Evolutionary conservation across 1,140 invertebrate species (phyloP), one percentile per base, ranked within the genome.

Genomic region (Phortica variegata): DNA sequence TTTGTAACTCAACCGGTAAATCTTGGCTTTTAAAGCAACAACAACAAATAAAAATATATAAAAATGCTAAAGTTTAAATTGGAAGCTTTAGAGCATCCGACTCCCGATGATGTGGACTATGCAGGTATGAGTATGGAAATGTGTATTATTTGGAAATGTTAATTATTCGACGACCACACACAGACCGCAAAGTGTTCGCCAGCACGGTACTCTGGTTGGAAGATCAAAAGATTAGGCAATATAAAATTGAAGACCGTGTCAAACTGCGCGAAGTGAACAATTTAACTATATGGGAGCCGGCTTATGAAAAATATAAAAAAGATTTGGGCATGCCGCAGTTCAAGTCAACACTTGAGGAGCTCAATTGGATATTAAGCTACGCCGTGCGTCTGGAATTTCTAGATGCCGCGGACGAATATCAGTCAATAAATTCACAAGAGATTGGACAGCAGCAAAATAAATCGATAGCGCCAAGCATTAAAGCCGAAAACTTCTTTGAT

Each of bases 201-300:
- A 88, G 85, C 61, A 78, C 93, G 20, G 81, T 96, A 15, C 68
- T 89, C 1, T 98, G 95, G 95, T 68, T 97, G 18, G 95, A 98
- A 79, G 90, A 95, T 75, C 91, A 95, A 74, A 95, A 93, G 78
- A 95, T 97, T 56, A 84, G 93, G 13, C 84, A 88, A 60, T 93
- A 93, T 61, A 87, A 86, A 60, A 89, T 93, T 48, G 90, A 95
- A 73, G 87, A 93, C 49, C 79, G 92, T 17, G 83, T 82, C 51
- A 78, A 77, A 2, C 72, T 98, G 16, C 80, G 88, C 38, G 74
- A 79, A 40, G 79, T 81, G 15, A 58, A 77, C 13, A 73, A 81
- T 5, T 53, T 59, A 18, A 65, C 78, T 2, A 72, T 83, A 29
- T 97, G 94, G 94, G 77, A 80, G 18, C 80, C 84, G 60, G 78